These are phyloP conservation scores for Phalacrocorax aristotelis DNA, from an alignment of 2,113 vertebrate species.

Conservation along the genomic window DNA sequence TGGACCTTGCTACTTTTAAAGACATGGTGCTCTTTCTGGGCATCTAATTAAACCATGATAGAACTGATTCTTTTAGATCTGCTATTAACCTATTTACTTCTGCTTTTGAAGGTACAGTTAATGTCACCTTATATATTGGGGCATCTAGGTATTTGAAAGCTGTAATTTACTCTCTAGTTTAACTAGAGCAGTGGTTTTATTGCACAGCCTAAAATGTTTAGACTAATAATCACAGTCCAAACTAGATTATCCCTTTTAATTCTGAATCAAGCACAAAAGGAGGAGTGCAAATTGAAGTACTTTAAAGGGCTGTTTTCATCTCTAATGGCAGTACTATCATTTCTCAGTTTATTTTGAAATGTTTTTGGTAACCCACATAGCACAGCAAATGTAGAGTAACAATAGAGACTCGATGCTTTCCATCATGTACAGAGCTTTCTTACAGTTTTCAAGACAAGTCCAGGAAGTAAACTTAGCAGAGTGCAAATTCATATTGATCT, in stretches of 20 bases:
- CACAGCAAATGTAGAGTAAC: neutral
- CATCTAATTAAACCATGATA: conserved; percentile 30
- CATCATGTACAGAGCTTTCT: neutral
- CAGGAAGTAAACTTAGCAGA: conserved; percentile 28
- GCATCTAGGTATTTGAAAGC: neutral
- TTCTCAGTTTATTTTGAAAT: neutral
- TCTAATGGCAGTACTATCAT: neutral
- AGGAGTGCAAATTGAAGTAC: neutral
- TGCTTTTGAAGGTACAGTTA: conserved; percentile 23
- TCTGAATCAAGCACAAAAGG: neutral
- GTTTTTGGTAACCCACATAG: neutral
- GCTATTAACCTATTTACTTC: neutral
- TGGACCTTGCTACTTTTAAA: neutral
- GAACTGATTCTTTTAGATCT: neutral
- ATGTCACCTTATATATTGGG: neutral
- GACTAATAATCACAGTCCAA: neutral
- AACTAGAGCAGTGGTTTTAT: conserved; percentile 38
- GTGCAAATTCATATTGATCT: conserved; percentile 50
- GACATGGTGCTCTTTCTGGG: neutral
- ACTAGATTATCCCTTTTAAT: conserved; percentile 6
- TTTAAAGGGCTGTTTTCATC: neutral
- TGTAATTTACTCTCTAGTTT: conserved; percentile 21
- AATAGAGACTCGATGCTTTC: neutral
- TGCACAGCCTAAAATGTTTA: conserved; percentile 44
- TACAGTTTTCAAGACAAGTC: neutral